A percentile compares a stretch with the other conserved stretches of the same genome.
phyloP scores from a whole-genome alignment of 2,888 invertebrate species.

The Sarcophaga variegata region DNA sequence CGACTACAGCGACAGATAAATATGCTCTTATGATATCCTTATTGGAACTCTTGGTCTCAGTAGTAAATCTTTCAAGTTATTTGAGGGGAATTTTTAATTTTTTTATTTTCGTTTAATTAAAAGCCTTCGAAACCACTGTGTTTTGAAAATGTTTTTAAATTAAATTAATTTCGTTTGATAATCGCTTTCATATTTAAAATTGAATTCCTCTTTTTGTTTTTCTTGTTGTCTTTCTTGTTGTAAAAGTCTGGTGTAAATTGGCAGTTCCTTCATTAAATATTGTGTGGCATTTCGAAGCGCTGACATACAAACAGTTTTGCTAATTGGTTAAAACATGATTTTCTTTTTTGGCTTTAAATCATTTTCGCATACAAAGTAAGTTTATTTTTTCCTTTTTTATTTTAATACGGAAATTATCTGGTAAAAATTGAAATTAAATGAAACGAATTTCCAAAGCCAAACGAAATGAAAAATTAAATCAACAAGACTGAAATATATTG shows the following conservation, averaged over 20 bases:
- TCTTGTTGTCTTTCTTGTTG: constrained; percentile 12
- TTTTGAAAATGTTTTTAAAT: constrained; percentile 16
- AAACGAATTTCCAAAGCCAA: constrained; percentile 20
- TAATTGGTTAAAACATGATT: constrained; percentile 59
- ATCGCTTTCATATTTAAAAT: not conserved
- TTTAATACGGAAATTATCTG: constrained; percentile 65
- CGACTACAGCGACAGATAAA: too few species aligned
- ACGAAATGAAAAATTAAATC: constrained; percentile 9
- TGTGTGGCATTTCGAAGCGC: constrained; percentile 41
- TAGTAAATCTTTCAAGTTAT: too few species aligned
- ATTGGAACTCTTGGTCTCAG: too few species aligned
- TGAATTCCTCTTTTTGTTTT: constrained; percentile 29
- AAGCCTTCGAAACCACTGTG: constrained; percentile 29
- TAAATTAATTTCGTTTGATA: not conserved
- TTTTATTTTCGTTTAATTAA: not conserved
- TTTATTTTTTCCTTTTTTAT: too few species aligned
- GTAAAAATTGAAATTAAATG: constrained; percentile 52
- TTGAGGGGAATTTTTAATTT: not conserved
- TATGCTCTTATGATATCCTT: too few species aligned
- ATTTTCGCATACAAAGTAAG: constrained; percentile 57
- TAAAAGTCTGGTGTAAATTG: constrained; percentile 67
- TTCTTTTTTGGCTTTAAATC: constrained; percentile 60
- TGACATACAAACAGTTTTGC: constrained; percentile 65
- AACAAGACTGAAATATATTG: not conserved
- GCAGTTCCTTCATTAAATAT: constrained; percentile 63